Evolutionary conservation across 1,140 invertebrate genomes (phyloP).

Genomic region (Drosophila sucinea): DNA sequence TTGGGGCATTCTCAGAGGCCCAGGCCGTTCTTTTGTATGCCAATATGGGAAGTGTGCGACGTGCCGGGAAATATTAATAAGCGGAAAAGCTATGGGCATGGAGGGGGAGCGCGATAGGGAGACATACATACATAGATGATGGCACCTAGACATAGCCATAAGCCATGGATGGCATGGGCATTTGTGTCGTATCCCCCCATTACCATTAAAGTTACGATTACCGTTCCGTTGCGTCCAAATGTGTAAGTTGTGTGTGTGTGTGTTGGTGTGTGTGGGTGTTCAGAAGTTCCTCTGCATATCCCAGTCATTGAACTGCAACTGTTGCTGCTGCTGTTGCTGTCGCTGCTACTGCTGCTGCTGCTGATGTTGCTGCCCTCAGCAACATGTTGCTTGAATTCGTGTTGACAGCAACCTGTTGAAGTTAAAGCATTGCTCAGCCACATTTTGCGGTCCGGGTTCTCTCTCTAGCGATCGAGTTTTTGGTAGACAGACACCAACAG

Average conservation of each 20-base stretch:
- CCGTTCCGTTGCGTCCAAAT: conserved; percentile 59
- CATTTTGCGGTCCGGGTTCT: conserved; percentile 43
- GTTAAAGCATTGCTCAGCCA: conserved; percentile 3
- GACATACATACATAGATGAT: conserved; percentile 27
- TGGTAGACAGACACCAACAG: conserved; percentile 55
- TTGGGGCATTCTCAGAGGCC: neutral
- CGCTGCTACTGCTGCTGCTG: conserved; percentile 3
- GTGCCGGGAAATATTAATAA: conserved; percentile 77
- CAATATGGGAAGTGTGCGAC: conserved; percentile 49
- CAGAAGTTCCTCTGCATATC: conserved; percentile 55
- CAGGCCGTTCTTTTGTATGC: conserved; percentile 48
- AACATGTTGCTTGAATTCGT: conserved; percentile 16
- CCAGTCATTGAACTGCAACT: conserved; percentile 69
- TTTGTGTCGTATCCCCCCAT: conserved; percentile 61
- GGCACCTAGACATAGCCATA: conserved; percentile 10
- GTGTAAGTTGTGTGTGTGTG: conserved; percentile 3
- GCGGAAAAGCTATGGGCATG: conserved; percentile 62
- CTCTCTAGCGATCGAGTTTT: conserved; percentile 75
- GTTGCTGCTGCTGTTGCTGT: conserved; percentile 28
- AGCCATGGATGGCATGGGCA: conserved; percentile 35
- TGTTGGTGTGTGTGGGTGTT: conserved; percentile 27
- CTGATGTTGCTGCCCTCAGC: conserved; percentile 12
- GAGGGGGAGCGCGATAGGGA: neutral
- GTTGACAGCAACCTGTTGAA: conserved; percentile 19
- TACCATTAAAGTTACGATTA: conserved; percentile 38